Evolutionary conservation across 2,113 vertebrate species (phyloP), one percentile per base, ranked within the genome.

Genomic region (Forbesichthys agassizii): DNA sequence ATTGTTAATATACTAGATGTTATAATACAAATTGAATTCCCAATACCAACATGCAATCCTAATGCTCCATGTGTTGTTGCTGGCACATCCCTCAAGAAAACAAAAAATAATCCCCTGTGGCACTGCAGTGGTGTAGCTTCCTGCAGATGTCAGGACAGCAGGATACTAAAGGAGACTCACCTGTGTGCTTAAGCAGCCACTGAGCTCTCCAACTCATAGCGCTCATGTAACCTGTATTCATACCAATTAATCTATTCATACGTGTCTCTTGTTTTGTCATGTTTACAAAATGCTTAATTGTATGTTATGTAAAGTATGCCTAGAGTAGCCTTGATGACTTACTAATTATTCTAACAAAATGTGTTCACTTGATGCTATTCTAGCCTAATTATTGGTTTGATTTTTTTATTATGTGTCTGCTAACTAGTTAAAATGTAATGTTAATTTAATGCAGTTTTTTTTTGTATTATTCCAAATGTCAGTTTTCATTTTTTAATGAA

Each of bases 1-100:
- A 51, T 64, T 62, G 18, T 62, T 10, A 62, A 9, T 48, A 11
- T 5, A 42, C 62, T 55, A 5, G 59, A 27, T 58, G 4, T 72
- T 33, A 54, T 11, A 42, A 42, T 42, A 42, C 4, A 8, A 42
- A 42, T 42, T 42, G 36, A 2, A 52, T 52, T 8, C 4, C 14
- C 49, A 11, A 52, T 1, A 10, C 49, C 49, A 52, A 14, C 13
- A 42, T 42, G 36, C 0, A 42, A 42, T 42, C 5, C 36, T 5
- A 42, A 42, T 42, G 36, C 36, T 6, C 7, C 36, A 42, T 1
- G 36, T 42, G 36, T 42, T 4, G 7, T 42, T 5, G 36, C 36
- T 42, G 36, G 36, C 7, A 42, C 36, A 4, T 6, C 36, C 36
- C 36, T 42, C 36, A 42, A 42, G 36, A 8, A 6, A 42, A 42